phyloP scores from a whole-genome alignment of 2,113 vertebrate species.

The Murina feae region DNA sequence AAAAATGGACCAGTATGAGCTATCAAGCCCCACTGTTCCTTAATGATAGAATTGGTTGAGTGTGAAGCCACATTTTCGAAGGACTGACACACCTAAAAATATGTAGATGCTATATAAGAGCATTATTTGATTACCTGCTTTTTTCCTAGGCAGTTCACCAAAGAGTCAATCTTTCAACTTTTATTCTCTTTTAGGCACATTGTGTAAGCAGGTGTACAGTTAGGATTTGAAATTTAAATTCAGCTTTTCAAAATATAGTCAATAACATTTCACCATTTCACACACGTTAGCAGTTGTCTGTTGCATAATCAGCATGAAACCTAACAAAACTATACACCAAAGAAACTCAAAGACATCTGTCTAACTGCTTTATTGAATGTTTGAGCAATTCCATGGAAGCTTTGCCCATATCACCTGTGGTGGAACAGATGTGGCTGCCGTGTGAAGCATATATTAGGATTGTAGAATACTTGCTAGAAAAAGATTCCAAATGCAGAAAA shows the following conservation, averaged over 20 bases:
- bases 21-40: background rate
- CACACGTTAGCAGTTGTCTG: slow-evolving; percentile 46
- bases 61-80: background rate
- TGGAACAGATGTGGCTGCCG: slow-evolving; percentile 63
- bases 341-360: slow-evolving; percentile 67
- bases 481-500: slow-evolving; percentile 47
- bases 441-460: slow-evolving; percentile 37
- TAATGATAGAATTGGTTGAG: background rate
- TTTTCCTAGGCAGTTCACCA: background rate
- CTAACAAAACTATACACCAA: slow-evolving; percentile 52
- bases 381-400: slow-evolving; percentile 35
- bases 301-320: slow-evolving; percentile 63
- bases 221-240: slow-evolving; percentile 57
- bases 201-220: slow-evolving; percentile 45
- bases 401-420: slow-evolving; percentile 59
- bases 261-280: slow-evolving; percentile 52
- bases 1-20: slow-evolving; percentile 31
- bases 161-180: slow-evolving; percentile 33
- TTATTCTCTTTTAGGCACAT: slow-evolving; percentile 3
- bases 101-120: background rate
- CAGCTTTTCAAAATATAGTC: slow-evolving; percentile 51
- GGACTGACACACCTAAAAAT: background rate
- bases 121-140: background rate
- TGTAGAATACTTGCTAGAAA: slow-evolving; percentile 46
- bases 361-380: slow-evolving; percentile 60